A percentile compares a stretch with the other conserved stretches of the same genome.
These are phyloP conservation scores for Caenorhabditis sp. DNA, from an alignment of 2,888 invertebrate genomes.

Conservation along the genomic window DNA sequence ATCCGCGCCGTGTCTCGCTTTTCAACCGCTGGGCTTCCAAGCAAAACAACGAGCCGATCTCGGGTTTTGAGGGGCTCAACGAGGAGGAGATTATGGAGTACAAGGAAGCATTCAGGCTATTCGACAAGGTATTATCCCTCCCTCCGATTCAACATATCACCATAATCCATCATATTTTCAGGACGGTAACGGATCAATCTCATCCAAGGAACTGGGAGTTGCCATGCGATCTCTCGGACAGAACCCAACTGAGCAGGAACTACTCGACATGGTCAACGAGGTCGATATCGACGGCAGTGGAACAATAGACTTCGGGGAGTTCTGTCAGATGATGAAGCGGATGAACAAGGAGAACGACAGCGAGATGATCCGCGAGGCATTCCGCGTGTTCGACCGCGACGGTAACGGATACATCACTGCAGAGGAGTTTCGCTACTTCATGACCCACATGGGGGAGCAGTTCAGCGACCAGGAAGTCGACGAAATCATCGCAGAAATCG, in stretches of 20 bases:
- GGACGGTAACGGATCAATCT: slow-evolving; percentile 83
- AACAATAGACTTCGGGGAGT: slow-evolving; percentile 83
- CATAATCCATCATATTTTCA: slow-evolving; percentile 64
- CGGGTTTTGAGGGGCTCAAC: slow-evolving; percentile 80
- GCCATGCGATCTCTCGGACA: slow-evolving; percentile 84
- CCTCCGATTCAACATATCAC: background rate
- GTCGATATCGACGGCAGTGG: slow-evolving; percentile 83
- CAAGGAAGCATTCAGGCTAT: slow-evolving; percentile 82
- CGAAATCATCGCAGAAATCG: slow-evolving; percentile 83
- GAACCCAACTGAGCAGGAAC: slow-evolving; percentile 84
- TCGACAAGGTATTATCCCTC: slow-evolving; percentile 79
- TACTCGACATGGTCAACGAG: slow-evolving; percentile 83
- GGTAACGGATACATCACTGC: slow-evolving; percentile 83
- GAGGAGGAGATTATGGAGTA: slow-evolving; percentile 83
- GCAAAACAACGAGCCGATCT: slow-evolving; percentile 69
- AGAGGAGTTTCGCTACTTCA: slow-evolving; percentile 83
- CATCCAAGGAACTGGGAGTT: slow-evolving; percentile 83
- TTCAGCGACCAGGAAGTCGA: slow-evolving; percentile 83
- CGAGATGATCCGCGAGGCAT: slow-evolving; percentile 83
- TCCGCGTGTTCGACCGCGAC: slow-evolving; percentile 83
- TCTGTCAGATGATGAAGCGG: slow-evolving; percentile 83
- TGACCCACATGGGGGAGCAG: slow-evolving; percentile 83
- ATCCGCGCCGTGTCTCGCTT: slow-evolving; percentile 79
- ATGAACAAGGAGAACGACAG: slow-evolving; percentile 83
- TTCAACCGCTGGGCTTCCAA: slow-evolving; percentile 82